phyloP scores from a whole-genome alignment of 2,113 vertebrate species.

The Monopterus albus region DNA sequence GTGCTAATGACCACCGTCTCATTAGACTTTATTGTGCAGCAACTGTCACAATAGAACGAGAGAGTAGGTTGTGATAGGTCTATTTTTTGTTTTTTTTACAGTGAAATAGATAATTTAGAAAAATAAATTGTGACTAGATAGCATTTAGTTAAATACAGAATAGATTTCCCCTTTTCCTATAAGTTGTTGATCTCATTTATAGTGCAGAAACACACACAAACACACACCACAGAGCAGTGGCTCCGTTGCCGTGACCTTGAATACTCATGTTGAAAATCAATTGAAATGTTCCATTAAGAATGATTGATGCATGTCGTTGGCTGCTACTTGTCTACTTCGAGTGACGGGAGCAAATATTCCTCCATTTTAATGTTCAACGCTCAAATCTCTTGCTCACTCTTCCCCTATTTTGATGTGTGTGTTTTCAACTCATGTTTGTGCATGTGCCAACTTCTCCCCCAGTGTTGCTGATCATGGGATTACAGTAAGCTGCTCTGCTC shows the following conservation, averaged over 20 bases:
- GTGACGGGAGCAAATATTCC: conserved; percentile 64
- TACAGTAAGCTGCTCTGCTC: conserved; percentile 70
- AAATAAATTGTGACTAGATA: conserved; percentile 33
- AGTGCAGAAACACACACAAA: conserved; percentile 37
- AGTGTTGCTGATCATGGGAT: conserved; percentile 71
- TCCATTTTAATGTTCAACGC: conserved; percentile 62
- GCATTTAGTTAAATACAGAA: conserved; percentile 32
- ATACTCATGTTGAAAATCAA: conserved; percentile 71
- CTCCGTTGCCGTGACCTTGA: conserved; percentile 72
- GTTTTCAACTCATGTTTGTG: neutral
- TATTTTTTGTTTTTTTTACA: conserved; percentile 34
- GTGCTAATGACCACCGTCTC: conserved; percentile 55
- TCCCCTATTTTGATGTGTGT: neutral
- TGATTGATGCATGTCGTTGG: conserved; percentile 78
- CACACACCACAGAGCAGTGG: neutral
- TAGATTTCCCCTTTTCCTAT: conserved; percentile 12
- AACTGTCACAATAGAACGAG: conserved; percentile 55
- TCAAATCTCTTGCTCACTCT: conserved; percentile 32
- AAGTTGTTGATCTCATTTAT: conserved; percentile 59
- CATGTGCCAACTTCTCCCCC: conserved; percentile 53
- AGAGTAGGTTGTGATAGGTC: conserved; percentile 58
- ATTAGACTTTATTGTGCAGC: conserved; percentile 39
- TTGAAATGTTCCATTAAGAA: conserved; percentile 75
- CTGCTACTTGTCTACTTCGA: conserved; percentile 54
- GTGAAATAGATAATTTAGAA: conserved; percentile 53